Percentiles rank a stretch among this genome's conserved stretches.
Evolutionary conservation across 2,797 vertebrate species (phyloP).

Genomic region (Neosilurus hyrtlii): DNA sequence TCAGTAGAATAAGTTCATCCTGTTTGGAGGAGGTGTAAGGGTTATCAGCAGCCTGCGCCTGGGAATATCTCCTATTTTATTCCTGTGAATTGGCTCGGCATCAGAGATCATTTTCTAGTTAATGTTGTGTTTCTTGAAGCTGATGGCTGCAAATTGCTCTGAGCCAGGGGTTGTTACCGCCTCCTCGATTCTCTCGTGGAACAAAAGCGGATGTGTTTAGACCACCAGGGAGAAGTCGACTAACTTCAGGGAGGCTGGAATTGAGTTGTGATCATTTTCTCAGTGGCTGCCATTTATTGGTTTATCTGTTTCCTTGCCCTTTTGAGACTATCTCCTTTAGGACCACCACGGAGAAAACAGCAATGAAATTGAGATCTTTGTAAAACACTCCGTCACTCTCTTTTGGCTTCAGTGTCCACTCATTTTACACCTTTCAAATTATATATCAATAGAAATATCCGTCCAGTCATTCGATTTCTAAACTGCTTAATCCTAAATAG

Average conservation of each 20-base stretch:
- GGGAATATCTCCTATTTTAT: constrained; percentile 53
- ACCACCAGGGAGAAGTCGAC: constrained; percentile 9
- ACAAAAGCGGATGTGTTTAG: constrained; percentile 33
- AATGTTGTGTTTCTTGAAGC: constrained; percentile 53
- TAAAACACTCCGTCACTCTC: not conserved
- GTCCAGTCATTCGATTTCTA: too few species aligned
- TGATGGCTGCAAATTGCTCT: constrained; percentile 58
- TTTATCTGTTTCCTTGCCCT: not conserved
- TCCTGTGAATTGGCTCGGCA: constrained; percentile 52
- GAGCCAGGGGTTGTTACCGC: constrained; percentile 51
- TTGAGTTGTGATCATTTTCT: constrained; percentile 5
- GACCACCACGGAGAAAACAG: not conserved
- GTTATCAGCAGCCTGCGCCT: constrained; percentile 30
- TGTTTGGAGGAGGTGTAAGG: constrained; percentile 22
- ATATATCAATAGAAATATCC: too few species aligned
- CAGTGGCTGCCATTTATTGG: not conserved
- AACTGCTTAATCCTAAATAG: too few species aligned
- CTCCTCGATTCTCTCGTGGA: constrained; percentile 34
- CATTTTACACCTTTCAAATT: not conserved
- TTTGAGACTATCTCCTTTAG: not conserved
- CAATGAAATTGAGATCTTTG: not conserved
- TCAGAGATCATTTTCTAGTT: constrained; percentile 52
- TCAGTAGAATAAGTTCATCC: constrained; percentile 10
- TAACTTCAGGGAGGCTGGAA: constrained; percentile 22
- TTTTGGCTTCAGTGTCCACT: not conserved